These are phyloP conservation scores for Acanthis flammea DNA, from an alignment of 2,797 vertebrate species.

Conservation along the genomic window DNA sequence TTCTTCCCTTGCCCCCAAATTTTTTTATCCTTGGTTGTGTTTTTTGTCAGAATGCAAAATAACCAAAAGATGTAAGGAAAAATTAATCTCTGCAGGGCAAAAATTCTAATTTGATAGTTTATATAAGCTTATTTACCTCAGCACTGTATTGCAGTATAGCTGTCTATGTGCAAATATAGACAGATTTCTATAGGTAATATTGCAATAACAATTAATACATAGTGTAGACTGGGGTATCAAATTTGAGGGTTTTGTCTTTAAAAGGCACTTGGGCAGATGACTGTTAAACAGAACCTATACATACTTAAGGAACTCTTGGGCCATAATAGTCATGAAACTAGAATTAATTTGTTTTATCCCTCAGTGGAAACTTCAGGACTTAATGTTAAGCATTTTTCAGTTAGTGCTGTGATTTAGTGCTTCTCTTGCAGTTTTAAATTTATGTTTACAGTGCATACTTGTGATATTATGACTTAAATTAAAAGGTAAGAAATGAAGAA, in stretches of 20 bases:
- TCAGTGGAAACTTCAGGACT: neutral
- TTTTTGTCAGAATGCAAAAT: neutral
- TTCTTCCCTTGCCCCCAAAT: fast-evolving
- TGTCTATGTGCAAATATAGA: neutral
- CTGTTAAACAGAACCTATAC: neutral
- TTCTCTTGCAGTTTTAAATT: neutral
- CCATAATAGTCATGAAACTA: neutral
- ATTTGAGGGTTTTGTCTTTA: neutral
- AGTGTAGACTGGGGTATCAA: neutral
- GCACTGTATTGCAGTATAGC: neutral
- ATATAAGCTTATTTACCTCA: neutral
- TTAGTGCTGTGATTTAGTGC: neutral
- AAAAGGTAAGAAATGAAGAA: neutral
- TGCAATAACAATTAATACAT: neutral
- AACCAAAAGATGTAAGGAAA: neutral
- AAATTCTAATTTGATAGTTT: neutral
- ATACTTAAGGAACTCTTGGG: neutral
- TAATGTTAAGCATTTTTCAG: neutral
- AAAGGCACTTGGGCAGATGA: neutral
- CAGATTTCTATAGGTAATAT: neutral
- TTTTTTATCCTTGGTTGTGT: neutral
- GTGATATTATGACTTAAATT: neutral
- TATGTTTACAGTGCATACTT: neutral
- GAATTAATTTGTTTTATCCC: neutral
- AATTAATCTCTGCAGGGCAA: neutral